Conservation (phyloP, 1,140 invertebrate genomes). For the Danaus plexippus region DNA sequence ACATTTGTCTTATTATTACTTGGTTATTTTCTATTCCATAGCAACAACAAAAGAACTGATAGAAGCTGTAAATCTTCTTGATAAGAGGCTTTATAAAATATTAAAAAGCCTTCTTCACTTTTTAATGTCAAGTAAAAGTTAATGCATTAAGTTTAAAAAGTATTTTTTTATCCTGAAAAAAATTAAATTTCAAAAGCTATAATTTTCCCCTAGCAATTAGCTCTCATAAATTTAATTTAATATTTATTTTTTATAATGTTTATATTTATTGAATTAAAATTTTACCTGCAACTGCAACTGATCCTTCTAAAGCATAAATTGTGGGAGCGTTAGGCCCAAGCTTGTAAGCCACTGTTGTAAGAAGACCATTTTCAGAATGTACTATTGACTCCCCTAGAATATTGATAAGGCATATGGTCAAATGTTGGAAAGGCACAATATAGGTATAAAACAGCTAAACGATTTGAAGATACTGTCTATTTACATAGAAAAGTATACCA, state of each 20-base stretch:
- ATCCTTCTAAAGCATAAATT: constrained; percentile 92
- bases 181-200: not conserved
- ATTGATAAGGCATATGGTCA: not conserved
- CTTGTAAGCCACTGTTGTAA: constrained; percentile 96
- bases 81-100: too few species aligned
- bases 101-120: too few species aligned
- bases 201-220: too few species aligned
- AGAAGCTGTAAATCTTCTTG: too few species aligned
- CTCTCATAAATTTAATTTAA: too few species aligned
- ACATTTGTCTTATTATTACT: constrained; percentile 6
- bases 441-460: not conserved
- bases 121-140: constrained; percentile 2
- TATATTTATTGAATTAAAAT: not conserved
- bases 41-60: too few species aligned
- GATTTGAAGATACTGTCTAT: too few species aligned
- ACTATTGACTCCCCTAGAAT: constrained; percentile 76
- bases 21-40: too few species aligned
- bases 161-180: not conserved
- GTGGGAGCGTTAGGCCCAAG: constrained; percentile 84
- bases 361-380: constrained; percentile 87
- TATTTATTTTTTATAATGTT: too few species aligned
- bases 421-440: not conserved
- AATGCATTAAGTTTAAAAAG: not conserved
- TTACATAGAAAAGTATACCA: too few species aligned
- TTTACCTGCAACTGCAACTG: constrained; percentile 91